Evolutionary conservation across 2,113 vertebrate genomes (phyloP), one percentile per base, ranked within the genome.

Genomic region (Microcebus ravelobensis): DNA sequence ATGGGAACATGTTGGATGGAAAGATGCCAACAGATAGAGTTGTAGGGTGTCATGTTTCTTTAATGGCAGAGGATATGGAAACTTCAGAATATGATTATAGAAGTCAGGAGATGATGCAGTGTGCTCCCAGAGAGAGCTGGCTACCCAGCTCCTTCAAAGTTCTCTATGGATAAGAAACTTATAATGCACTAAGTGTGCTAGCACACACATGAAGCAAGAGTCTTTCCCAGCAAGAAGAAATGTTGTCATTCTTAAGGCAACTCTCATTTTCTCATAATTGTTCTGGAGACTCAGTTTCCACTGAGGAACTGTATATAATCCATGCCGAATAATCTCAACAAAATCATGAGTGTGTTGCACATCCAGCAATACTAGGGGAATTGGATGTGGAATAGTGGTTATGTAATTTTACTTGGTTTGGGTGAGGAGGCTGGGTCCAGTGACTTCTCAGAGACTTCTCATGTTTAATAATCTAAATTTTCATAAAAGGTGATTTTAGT

Each of bases 11-110:
- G 34, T 36, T 76, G 59, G 65, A 50, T 76, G 93, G 84, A 96
- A 96, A 25, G 87, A 90, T 14, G 68, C 76, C 95, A 94, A 45
- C 42, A 95, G 91, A 90, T 65, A 52, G 80, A 94, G 39, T 95
- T 27, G 52, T 34, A 65, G 74, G 61, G 63, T 85, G 39, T 70
- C 31, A 23, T 34, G 63, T 52, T 73, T 90, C 88, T 61, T 76
- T 48, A 84, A 84, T 76, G 95, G 76, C 70, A 90, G 42, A 74
- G 61, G 74, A 61, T 63, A 21, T 83, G 31, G 73, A 85, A 89
- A 87, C 76, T 70, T 95, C 42, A 74, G 82, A 79, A 45, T 55
- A 23, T 17, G 50, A 50, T 36, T 31, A 12, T 20, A 31, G 84
- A 95, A 79, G 65, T 87, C 52, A 67, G 85, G 73, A 74, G n/a